Base-by-base conservation (phyloP, 2,113 vertebrate genomes). In the Mus pahari region DNA sequence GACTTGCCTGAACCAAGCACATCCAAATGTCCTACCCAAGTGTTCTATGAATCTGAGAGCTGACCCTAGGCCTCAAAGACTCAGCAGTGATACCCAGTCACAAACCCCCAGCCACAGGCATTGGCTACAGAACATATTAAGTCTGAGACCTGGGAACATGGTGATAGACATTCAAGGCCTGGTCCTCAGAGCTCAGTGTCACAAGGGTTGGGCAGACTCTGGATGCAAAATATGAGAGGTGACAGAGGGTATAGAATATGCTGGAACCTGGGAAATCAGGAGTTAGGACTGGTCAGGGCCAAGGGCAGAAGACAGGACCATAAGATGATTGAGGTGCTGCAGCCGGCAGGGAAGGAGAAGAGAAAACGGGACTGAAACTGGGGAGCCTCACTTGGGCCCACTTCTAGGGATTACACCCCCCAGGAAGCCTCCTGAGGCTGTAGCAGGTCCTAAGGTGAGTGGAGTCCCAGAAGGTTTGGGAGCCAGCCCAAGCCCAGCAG, bases 401-500 rank as follows among this genome's bases (percentile, higher is more conserved):
- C 86, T 68, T 0, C 26, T 45, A 58, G 1, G 39, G 31, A 36
- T 2, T 0, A 1, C 20, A 12, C 68, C 0, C 0, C 45, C 45
- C 31, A 7, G 19, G 24, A 10, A 3, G 5, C 60, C 55, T 13
- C 7, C 6, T 0, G 17, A 7, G 45, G 9, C 4, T 17, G 0
- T 6, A 48, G 2, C 26, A 74, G 87, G 4, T 60, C 7, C 77
- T 10, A 3, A 60, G 31, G 13, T 33, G 7, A 58, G 5, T 1
- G 13, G 31, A 75, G 75, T 50, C 73, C 8, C 26, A 33, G 45
- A 36, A 20, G n/a, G 39, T 6, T 66, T 66, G 16, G 16, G 60
- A 68, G 83, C 17, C 5, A 2, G 28, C 17, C 68, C 0, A 0
- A 20, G 16, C 68, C 36, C 0, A 0, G 28, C 14, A 2, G 74